Evolutionary conservation across 2,888 invertebrate species (phyloP).

Genomic region (Drepanosiphum platanoidis): DNA sequence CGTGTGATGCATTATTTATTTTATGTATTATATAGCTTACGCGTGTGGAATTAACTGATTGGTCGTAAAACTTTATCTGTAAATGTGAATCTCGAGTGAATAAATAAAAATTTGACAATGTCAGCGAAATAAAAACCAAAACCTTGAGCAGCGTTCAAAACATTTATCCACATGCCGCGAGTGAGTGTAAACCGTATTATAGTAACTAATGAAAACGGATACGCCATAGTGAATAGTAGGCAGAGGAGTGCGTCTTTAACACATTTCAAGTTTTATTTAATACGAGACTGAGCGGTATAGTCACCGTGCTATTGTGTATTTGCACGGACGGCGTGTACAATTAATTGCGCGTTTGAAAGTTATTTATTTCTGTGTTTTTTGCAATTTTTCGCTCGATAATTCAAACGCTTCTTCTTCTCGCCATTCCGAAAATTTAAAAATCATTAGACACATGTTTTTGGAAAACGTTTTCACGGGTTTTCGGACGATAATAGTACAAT

Average conservation of each 20-base stretch:
- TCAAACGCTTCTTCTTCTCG: no score
- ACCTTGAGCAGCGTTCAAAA: background rate
- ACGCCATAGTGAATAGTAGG: background rate
- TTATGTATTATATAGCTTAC: background rate
- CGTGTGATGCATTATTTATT: background rate
- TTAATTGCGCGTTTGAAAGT: no score
- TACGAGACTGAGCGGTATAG: no score
- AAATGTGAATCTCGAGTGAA: background rate
- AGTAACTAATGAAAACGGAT: background rate
- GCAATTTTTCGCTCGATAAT: no score
- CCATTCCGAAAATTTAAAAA: no score
- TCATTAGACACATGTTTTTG: no score
- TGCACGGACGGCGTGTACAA: no score
- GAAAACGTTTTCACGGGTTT: no score
- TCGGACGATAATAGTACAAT: no score
- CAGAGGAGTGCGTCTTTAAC: background rate
- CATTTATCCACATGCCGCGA: background rate
- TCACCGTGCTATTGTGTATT: no score
- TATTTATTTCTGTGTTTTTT: no score
- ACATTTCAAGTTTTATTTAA: background rate
- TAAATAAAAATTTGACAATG: background rate
- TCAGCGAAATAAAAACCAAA: background rate
- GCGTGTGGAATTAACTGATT: background rate
- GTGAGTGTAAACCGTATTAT: background rate
- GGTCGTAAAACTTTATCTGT: background rate